Evolutionary conservation across 2,888 invertebrate species (phyloP), one percentile per base, ranked within the genome.

Genomic region (Scelioninae gen. 2): DNA sequence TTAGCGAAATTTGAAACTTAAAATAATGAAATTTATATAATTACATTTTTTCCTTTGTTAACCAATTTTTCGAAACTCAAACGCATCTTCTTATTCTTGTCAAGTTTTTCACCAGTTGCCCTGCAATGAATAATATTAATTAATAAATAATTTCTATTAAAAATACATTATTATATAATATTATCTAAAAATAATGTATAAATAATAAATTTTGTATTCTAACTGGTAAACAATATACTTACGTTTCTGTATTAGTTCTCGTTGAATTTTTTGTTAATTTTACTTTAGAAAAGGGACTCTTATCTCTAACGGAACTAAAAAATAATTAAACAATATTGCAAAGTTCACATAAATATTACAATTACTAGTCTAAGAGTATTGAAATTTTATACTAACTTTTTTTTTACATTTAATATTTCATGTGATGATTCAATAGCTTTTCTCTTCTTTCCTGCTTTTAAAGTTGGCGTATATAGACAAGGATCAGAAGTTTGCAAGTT

Each of bases 401-500:
- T 92, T 86, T 92, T 93, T 11, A 88, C 87, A 80, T 90, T 91
- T 80, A 91, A 87, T 28, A 90, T 90, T 73, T 88, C 88, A 31
- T 2, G 45, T 35, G 87, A 84, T 10, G 87, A 81, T 71, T 92
- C 92, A 16, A 41, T 0, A 16, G 87, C 88, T 85, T 92, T 92
- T 57, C 92, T 87, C 83, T 93, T 93, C 70, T 91, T 90, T 0
- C 89, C 88, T 6, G 90, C 89, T 81, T 89, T 90, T 41, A 90
- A 82, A 25, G 90, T 88, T 0, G 92, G 92, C 4, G 91, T 91
- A 45, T 79, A 68, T 74, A 87, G 86, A 22, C 57, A 65, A 48
- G 15, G 46, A 58, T 78, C 78, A 33, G 46, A 13, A 7, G 48
- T 60, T 16, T 65, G 53, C 6, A 57, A n/a, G 33, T 74, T 78